phyloP scores from a whole-genome alignment of 1,140 invertebrate genomes.

The Conus ventricosus region DNA sequence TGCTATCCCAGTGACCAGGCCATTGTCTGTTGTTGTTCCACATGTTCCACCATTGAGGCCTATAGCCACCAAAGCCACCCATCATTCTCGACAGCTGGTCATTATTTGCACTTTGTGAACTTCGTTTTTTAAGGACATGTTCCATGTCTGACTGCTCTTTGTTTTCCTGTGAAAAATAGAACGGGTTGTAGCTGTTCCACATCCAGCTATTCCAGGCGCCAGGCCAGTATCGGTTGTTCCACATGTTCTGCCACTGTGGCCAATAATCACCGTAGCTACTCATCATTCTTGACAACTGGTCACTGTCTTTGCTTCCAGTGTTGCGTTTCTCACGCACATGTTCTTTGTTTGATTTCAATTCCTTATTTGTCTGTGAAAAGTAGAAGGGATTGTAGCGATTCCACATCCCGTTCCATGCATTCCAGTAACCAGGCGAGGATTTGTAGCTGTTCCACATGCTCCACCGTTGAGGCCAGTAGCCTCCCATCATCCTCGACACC shows the following conservation, averaged over 20 bases:
- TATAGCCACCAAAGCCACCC: not conserved
- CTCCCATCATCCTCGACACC: conserved; percentile 26
- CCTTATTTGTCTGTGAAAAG: not conserved
- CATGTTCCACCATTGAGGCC: not conserved
- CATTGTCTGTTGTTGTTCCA: conserved; percentile 4
- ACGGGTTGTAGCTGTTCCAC: not conserved
- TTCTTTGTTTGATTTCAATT: not conserved
- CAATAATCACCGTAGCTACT: conserved; percentile 19
- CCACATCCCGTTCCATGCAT: not conserved
- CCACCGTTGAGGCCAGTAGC: conserved; percentile 28
- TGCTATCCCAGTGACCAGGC: not conserved
- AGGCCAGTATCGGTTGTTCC: conserved; percentile 5
- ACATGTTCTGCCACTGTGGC: conserved; percentile 19
- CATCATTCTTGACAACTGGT: conserved; percentile 25
- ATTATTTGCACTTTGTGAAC: not conserved
- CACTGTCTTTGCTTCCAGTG: not conserved
- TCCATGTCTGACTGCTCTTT: not conserved
- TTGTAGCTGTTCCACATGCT: conserved; percentile 12
- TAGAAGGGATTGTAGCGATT: conserved; percentile 8
- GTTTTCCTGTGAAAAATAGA: not conserved
- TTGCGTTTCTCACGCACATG: not conserved
- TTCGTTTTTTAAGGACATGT: conserved; percentile 3
- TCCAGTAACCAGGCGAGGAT: conserved; percentile 26
- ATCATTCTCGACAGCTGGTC: conserved; percentile 21
- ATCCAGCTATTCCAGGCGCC: not conserved